Evolutionary conservation across 2,797 vertebrate species (phyloP), one percentile per base, ranked within the genome.

Genomic region (Pantherophis alleghaniensis): DNA sequence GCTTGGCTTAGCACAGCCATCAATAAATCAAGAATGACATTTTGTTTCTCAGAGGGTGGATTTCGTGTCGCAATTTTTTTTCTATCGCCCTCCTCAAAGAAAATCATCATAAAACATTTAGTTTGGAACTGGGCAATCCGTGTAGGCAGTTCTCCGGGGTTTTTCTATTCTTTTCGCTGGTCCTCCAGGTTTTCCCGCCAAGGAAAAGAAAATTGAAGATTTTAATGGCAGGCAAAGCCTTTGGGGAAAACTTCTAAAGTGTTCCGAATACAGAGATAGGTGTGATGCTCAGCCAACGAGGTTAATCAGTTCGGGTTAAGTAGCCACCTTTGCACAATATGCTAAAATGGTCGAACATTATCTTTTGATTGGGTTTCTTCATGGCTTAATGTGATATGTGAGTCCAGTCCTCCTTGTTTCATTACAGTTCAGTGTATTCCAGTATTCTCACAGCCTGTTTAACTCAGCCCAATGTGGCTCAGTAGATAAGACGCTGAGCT

Each of bases 1-100:
- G 5, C 55, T 90, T 79, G 60, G 42, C 51, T 92, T 92, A 90
- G 91, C 63, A 42, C 24, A 22, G 5, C 92, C 92, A 94, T 95
- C 92, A 92, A 95, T 95, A 97, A 97, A 95, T 96, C 93, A 96
- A 91, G 60, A 55, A 22, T 0, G 0, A 91, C 28, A 4, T 93
- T 93, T 95, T 91, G 87, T 94, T 93, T 90, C 87, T 87, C 51
- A 47, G 26, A 56, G 28, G 18, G 51, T 47, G 24, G 32, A 47
- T 5, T 60, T 37, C 56, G 87, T n/a, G 66, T 87, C 55, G 3
- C 32, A 6, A 18, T 90, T 94, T 92, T 88, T 53, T 12, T 88
- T 53, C 7, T 5, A 20, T 1, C 12, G 37, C 74, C 37, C 14
- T 10, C 7, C n/a, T 24, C n/a, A n/a, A 47, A 13, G 92, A 95